Base-by-base conservation (phyloP, 2,113 vertebrate genomes). In the Carassius carassius region DNA sequence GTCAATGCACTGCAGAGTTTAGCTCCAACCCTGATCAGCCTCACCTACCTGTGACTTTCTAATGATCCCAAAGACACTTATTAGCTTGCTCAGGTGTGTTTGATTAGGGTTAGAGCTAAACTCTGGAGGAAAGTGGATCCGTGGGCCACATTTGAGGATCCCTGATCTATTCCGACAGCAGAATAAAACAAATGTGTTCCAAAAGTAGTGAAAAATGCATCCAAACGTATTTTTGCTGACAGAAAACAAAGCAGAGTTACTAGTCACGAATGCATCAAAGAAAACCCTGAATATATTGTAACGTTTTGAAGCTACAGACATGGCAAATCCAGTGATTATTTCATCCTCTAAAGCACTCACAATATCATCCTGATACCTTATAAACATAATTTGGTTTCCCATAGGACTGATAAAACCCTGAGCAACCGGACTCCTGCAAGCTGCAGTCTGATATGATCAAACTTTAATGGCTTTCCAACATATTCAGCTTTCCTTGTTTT, bases 361-460 rank as follows among this genome's bases (percentile, higher is more conserved):
- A 49, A 75, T 75, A 75, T 75, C 74, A 54, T 9, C 49, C 74
- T 49, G 72, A 74, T 49, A 49, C 72, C 41, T 74, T 74, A 74
- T 74, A 41, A 72, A 72, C 29, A 29, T 41, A 76, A 29, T 76
- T 54, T 54, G 32, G 49, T 76, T 19, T 54, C 74, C 25, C 23
- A 0, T 16, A 1, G 14, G 25, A 76, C 49, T 76, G 74, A 54
- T 76, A 76, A 76, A 76, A 76, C 49, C 23, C 41, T 10, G 25
- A 76, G 51, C 29, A 76, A 5, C 23, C 21, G 10, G 25, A 76
- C 74, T 76, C 47, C 74, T 32, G 25, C 13, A 76, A 76, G 47
- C 73, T 76, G 8, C 14, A 32, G 74, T 32, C 3, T 19, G 74
- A 54, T 76, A 54, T 29, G 12, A 76, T 74, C 72, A 74, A 16